Evolutionary conservation across 1,140 invertebrate genomes (phyloP).

Genomic region (Campoletis sonorensis): DNA sequence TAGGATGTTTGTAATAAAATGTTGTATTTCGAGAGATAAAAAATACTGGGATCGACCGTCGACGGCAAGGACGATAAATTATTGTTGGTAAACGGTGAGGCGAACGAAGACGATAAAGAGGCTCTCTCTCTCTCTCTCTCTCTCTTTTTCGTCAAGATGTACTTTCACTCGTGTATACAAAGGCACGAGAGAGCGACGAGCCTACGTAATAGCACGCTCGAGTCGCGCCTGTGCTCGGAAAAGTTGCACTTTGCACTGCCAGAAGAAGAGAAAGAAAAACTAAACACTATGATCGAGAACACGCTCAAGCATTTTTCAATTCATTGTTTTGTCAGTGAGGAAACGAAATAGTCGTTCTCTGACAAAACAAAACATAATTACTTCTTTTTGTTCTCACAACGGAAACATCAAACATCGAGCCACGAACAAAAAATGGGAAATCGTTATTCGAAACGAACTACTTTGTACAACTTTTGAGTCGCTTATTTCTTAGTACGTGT

Average conservation of each 20-base stretch:
- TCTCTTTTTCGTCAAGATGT: constrained; percentile 22
- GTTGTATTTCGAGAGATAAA: too few species aligned
- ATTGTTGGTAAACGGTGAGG: too few species aligned
- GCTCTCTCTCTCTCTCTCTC: constrained; percentile 12
- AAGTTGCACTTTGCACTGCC: constrained; percentile 24
- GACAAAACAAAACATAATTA: not conserved
- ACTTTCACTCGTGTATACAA: constrained; percentile 48
- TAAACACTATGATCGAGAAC: not conserved
- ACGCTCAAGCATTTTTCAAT: not conserved
- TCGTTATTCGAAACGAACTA: too few species aligned
- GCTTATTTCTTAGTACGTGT: too few species aligned
- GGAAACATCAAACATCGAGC: too few species aligned
- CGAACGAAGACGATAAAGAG: not conserved
- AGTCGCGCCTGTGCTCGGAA: constrained; percentile 25
- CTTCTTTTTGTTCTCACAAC: not conserved
- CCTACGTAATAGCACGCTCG: constrained; percentile 47
- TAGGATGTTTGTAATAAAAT: too few species aligned
- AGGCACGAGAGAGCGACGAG: not conserved
- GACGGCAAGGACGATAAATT: too few species aligned
- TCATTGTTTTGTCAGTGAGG: not conserved
- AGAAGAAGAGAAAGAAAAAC: constrained; percentile 25
- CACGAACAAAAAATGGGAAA: too few species aligned
- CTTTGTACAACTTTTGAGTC: too few species aligned
- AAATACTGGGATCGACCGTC: too few species aligned
- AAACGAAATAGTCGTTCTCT: not conserved